Evolutionary conservation across 2,797 vertebrate genomes (phyloP), one percentile per base, ranked within the genome.

Genomic region (Poecilia wingei): DNA sequence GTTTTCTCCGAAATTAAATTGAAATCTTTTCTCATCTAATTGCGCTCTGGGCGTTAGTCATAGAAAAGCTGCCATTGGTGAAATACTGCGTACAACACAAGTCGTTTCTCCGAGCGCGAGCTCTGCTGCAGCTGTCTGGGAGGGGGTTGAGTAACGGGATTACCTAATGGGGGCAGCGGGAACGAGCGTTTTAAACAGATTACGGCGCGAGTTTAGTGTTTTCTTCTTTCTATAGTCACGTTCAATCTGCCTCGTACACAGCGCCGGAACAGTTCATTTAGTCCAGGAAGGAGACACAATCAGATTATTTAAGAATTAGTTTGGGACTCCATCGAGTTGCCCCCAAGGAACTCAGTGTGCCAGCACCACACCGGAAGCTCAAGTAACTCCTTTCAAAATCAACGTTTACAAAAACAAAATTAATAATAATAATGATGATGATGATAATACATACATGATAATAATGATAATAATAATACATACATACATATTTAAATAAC

Each of bases 131-230:
- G 46, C 25, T 81, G 79, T 74, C 10, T 12, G 9, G 0, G 22
- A 20, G 41, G 16, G 41, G 12, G 8, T 14, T 9, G 78, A 64
- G 14, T 20, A 16, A 12, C 76, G 0, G 75, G 83, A 46, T 84
- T 85, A 73, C 76, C 74, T 46, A 79, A 49, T 73, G 22, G 33
- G 46, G 57, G 76, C 80, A 64, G 59, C 31, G 9, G 22, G 28
- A 10, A 28, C 47, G 74, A 28, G 86, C 79, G 81, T 85, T 72
- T 68, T 5, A 81, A 88, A n/a, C 78, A 84, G 78, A 72, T 66
- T 55, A 69, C n/a, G 33, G 59, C 33, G 4, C 78, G 55, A 49
- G 0, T 28, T 14, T 0, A 5, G 36, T 1, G 13, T 28, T 2
- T 3, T 14, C 0, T 7, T 18, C 36, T 47, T 3, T 1, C 3